Conservation (phyloP, 2,113 vertebrate species). For the Malurus alboscapulatus region DNA sequence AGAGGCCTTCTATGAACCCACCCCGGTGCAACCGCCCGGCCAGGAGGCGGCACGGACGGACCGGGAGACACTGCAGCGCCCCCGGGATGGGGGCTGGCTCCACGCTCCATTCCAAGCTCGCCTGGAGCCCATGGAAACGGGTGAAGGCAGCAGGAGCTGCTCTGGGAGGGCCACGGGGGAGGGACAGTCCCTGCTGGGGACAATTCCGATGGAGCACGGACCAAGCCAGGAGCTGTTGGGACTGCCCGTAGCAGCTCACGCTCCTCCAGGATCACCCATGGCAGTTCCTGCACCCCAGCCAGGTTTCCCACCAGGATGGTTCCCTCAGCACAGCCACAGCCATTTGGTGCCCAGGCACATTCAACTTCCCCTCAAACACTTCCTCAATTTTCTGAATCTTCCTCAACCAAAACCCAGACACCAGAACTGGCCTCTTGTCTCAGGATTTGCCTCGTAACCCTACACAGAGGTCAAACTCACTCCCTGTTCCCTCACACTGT, state of each 20-base stretch:
- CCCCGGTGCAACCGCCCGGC: background rate
- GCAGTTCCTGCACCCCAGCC: background rate
- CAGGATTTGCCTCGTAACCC: background rate
- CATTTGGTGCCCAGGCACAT: accelerated
- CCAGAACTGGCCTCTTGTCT: background rate
- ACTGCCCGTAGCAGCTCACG: background rate
- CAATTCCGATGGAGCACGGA: accelerated
- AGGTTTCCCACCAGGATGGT: accelerated
- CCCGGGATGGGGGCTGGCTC: too few relatives aligned
- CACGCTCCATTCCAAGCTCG: accelerated
- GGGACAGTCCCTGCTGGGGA: background rate
- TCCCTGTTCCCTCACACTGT: background rate
- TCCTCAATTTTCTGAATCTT: background rate
- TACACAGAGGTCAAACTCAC: background rate
- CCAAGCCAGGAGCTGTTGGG: accelerated
- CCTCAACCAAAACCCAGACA: background rate
- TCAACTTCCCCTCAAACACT: background rate
- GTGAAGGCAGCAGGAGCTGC: background rate
- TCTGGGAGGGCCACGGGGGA: accelerated
- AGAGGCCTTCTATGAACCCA: background rate
- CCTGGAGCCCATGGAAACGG: background rate
- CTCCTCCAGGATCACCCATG: background rate
- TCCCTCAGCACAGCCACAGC: background rate
- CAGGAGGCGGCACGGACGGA: background rate
- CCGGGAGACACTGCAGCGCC: background rate